phyloP scores from a whole-genome alignment of 2,888 invertebrate genomes.

The Aradus depressus region DNA sequence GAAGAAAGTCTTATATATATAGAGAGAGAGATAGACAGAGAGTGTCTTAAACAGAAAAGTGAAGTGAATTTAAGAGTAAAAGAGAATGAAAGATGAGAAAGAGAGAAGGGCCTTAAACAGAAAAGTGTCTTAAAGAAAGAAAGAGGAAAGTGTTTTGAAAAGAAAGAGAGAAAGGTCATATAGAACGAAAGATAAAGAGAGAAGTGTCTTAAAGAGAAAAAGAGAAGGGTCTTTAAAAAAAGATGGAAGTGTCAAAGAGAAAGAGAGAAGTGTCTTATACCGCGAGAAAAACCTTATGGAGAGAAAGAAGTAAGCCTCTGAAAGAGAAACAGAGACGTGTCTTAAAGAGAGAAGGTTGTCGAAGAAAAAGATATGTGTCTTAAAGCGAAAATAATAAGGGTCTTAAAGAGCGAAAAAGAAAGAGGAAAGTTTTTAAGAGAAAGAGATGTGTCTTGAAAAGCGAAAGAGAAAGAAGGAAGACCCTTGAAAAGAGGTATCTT shows the following conservation, averaged over 20 bases:
- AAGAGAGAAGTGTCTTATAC: too few species aligned
- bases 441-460: conserved; percentile 11
- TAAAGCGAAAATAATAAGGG: background rate
- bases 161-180: background rate
- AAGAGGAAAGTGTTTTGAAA: background rate
- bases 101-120: background rate
- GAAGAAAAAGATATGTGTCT: background rate
- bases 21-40: background rate
- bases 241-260: too few species aligned
- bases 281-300: too few species aligned
- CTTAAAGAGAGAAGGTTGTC: background rate
- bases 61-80: background rate
- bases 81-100: background rate
- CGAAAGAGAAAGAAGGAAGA: conserved; percentile 9
- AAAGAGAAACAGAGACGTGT: background rate
- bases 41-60: background rate
- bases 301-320: too few species aligned
- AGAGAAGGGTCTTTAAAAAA: too few species aligned
- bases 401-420: background rate
- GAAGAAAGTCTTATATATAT: background rate
- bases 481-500: conserved; percentile 6
- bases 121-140: background rate
- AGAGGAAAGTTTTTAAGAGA: too few species aligned
- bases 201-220: too few species aligned
- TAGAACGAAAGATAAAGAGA: background rate